phyloP scores from a whole-genome alignment of 2,888 invertebrate genomes.

The Cyaniris semiargus region DNA sequence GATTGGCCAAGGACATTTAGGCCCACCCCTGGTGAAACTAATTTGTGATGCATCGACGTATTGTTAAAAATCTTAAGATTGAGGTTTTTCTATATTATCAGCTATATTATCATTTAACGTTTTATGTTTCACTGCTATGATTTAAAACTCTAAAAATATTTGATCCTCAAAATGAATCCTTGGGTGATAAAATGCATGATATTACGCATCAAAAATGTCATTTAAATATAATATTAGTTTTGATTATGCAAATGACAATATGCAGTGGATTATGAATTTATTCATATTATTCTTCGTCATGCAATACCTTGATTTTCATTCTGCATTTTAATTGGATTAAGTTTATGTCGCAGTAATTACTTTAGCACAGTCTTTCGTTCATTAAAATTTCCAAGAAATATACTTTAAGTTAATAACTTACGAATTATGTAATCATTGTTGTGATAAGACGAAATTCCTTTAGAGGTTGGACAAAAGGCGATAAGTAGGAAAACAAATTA shows the following conservation, averaged over 20 bases:
- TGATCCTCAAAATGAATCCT: background rate
- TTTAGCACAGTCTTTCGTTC: background rate
- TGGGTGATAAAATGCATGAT: background rate
- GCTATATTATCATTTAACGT: no score
- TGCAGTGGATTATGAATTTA: slow-evolving; percentile 8
- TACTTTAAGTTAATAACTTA: no score
- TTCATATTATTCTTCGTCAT: slow-evolving; percentile 7
- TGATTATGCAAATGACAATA: slow-evolving; percentile 17
- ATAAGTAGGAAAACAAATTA: no score
- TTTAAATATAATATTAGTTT: slow-evolving; percentile 15
- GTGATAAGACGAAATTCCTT: no score
- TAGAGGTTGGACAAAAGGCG: no score
- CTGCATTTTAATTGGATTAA: slow-evolving; percentile 5
- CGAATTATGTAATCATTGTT: no score
- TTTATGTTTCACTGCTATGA: no score
- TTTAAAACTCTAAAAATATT: no score
- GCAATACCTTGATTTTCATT: slow-evolving; percentile 16
- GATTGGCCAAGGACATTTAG: background rate
- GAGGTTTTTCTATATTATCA: no score
- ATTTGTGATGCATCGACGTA: no score
- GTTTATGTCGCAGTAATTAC: slow-evolving; percentile 18
- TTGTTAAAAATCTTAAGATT: no score
- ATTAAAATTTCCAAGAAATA: background rate
- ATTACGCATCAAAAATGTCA: slow-evolving; percentile 12
- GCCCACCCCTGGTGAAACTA: background rate